phyloP scores from a whole-genome alignment of 2,113 vertebrate species.

The Ursus arctos region DNA sequence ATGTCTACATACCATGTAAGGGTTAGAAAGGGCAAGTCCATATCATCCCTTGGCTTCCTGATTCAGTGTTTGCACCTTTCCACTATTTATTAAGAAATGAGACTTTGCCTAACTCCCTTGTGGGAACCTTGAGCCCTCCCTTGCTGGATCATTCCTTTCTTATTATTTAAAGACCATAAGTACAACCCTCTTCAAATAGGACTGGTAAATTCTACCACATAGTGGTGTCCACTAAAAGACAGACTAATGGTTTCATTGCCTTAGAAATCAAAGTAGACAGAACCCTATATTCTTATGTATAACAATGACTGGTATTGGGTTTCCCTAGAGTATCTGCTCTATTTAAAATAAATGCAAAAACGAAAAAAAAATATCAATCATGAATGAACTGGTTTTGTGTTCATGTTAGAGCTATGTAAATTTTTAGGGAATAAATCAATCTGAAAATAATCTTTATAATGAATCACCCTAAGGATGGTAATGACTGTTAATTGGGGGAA shows the following conservation, averaged over 20 bases:
- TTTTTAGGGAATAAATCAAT: not conserved
- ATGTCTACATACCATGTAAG: not conserved
- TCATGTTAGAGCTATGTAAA: not conserved
- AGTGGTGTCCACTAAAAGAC: not conserved
- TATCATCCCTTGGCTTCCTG: not conserved
- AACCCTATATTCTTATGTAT: not conserved
- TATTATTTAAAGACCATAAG: not conserved
- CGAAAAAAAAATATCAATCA: not conserved
- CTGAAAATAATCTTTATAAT: not conserved
- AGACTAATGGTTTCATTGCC: not conserved
- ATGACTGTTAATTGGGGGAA: not conserved
- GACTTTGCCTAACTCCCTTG: not conserved
- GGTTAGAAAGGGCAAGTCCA: not conserved
- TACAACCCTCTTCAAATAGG: not conserved
- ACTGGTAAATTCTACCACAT: not conserved
- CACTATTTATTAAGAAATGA: not conserved
- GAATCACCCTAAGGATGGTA: not conserved
- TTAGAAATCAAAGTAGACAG: conserved; percentile 16
- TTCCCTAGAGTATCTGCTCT: not conserved
- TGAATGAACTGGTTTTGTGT: conserved; percentile 6
- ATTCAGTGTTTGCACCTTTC: not conserved
- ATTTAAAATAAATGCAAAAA: not conserved
- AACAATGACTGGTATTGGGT: not conserved
- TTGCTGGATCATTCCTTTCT: not conserved
- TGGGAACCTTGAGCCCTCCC: not conserved